A percentile compares a stretch with the other conserved stretches of the same genome.
phyloP scores from a whole-genome alignment of 2,888 invertebrate genomes.

The Platerodrilus igneus region DNA sequence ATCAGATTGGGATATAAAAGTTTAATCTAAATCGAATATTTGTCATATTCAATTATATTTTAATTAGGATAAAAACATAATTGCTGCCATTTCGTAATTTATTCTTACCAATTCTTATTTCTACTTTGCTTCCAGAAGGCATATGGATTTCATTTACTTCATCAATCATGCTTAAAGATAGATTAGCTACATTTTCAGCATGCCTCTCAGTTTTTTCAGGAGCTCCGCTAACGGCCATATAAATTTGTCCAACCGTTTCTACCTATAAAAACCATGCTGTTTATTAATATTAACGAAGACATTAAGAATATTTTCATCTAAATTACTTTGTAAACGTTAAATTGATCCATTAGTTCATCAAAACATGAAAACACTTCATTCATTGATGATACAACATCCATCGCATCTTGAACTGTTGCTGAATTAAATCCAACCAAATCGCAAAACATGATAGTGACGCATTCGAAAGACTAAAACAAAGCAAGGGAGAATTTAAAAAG shows the following conservation, averaged over 20 bases:
- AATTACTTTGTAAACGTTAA: slow-evolving; percentile 79
- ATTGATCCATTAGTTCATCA: slow-evolving; percentile 77
- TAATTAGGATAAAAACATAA: too few relatives aligned
- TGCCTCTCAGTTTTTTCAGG: slow-evolving; percentile 72
- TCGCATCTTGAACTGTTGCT: slow-evolving; percentile 56
- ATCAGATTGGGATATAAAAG: too few relatives aligned
- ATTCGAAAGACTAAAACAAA: slow-evolving; percentile 62
- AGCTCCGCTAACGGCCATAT: slow-evolving; percentile 88
- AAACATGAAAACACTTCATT: slow-evolving; percentile 83
- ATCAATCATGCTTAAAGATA: slow-evolving; percentile 69
- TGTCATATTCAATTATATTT: too few relatives aligned
- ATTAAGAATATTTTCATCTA: too few relatives aligned
- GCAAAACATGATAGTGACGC: slow-evolving; percentile 75
- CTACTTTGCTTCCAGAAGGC: slow-evolving; percentile 55
- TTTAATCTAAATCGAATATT: too few relatives aligned
- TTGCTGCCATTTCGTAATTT: too few relatives aligned
- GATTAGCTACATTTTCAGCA: slow-evolving; percentile 71
- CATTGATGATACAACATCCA: slow-evolving; percentile 80
- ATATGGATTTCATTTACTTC: slow-evolving; percentile 63
- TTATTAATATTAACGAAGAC: too few relatives aligned
- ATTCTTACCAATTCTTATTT: slow-evolving; percentile 60
- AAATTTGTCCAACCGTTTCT: slow-evolving; percentile 88
- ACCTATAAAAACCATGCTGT: slow-evolving; percentile 62
- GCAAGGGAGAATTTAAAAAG: not conserved
- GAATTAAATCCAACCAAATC: slow-evolving; percentile 62